phyloP scores from a whole-genome alignment of 2,797 vertebrate species.

The Lemur catta region DNA sequence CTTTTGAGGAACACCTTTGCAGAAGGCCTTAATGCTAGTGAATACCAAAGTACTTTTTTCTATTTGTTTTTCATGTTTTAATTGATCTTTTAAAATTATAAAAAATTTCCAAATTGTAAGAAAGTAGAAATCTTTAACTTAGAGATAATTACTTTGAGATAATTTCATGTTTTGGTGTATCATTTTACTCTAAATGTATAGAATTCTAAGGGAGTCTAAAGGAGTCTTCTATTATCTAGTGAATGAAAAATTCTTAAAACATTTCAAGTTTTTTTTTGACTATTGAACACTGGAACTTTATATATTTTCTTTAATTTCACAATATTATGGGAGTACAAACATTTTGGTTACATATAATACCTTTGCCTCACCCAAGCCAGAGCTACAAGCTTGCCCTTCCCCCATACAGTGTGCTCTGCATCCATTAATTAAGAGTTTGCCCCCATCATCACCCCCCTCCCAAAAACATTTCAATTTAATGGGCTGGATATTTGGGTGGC shows the following conservation, averaged over 20 bases:
- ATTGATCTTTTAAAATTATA: not conserved
- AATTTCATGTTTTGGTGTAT: not conserved
- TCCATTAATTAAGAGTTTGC: too few relatives aligned
- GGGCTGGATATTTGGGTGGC: too few relatives aligned
- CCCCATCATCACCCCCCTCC: too few relatives aligned
- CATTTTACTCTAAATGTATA: not conserved
- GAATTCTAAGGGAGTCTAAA: not conserved
- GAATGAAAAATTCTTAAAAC: not conserved
- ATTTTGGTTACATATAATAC: too few relatives aligned
- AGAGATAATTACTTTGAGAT: not conserved
- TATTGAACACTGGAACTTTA: too few relatives aligned
- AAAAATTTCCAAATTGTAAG: not conserved
- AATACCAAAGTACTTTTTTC: not conserved
- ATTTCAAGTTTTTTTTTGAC: not conserved
- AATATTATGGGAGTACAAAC: too few relatives aligned
- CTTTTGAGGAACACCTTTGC: not conserved
- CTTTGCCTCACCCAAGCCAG: too few relatives aligned
- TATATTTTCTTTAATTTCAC: too few relatives aligned
- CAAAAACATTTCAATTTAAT: too few relatives aligned
- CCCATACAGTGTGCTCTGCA: too few relatives aligned
- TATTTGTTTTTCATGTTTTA: not conserved
- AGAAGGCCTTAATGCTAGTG: not conserved
- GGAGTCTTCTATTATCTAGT: not conserved
- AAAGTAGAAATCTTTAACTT: not conserved
- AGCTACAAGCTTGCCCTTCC: too few relatives aligned